Evolutionary conservation across 2,888 invertebrate genomes (phyloP).

Genomic region (Dorcus parallelipipedus): DNA sequence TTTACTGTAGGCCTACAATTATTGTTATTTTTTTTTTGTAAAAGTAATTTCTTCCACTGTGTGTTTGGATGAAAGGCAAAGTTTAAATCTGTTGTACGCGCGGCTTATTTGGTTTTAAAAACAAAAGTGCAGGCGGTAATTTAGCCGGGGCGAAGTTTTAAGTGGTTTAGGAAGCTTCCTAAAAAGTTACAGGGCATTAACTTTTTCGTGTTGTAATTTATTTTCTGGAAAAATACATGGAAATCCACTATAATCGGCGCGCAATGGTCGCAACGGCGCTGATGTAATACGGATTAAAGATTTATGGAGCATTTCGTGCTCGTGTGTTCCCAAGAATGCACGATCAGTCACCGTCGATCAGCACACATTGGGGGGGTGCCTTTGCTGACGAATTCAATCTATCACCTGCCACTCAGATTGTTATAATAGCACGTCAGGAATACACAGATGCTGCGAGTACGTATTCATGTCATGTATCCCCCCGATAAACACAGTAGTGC

Average conservation of each 20-base stretch:
- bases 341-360: constrained; percentile 35
- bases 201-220: constrained; percentile 34
- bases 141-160: constrained; percentile 36
- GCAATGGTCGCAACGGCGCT: constrained; percentile 23
- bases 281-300: constrained; percentile 31
- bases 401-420: constrained; percentile 29
- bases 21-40: too few species aligned
- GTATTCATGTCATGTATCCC: constrained; percentile 19
- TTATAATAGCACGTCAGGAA: constrained; percentile 27
- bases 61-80: constrained; percentile 11
- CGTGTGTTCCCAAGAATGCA: constrained; percentile 23
- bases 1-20: too few species aligned
- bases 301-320: constrained; percentile 27
- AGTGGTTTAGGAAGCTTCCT: constrained; percentile 35
- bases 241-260: constrained; percentile 38
- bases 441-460: constrained; percentile 20
- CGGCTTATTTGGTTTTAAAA: constrained; percentile 20
- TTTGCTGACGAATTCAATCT: constrained; percentile 29
- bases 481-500: not conserved
- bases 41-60: too few species aligned
- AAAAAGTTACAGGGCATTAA: constrained; percentile 37
- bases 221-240: constrained; percentile 38
- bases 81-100: constrained; percentile 14
- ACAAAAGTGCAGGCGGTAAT: constrained; percentile 37
- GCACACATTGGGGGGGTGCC: constrained; percentile 23